phyloP scores from a whole-genome alignment of 2,797 vertebrate species.

The Benthosema pterotum region DNA sequence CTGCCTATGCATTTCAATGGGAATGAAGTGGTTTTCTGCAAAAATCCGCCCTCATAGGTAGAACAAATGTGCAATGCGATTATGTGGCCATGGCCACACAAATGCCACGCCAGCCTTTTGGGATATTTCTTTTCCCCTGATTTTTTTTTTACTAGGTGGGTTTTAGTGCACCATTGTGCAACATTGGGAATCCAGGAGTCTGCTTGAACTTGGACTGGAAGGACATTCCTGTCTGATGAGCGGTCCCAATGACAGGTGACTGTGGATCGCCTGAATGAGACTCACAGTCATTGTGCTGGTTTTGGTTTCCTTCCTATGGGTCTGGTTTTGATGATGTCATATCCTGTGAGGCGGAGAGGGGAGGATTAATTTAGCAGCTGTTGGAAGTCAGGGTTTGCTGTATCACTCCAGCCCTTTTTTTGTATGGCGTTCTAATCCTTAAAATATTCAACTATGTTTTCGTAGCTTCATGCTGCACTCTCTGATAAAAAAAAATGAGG shows the following conservation, averaged over 20 bases:
- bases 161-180: slow-evolving; percentile 8
- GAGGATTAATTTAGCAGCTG: slow-evolving; percentile 28
- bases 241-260: slow-evolving; percentile 37
- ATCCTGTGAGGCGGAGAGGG: slow-evolving; percentile 40
- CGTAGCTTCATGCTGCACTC: no score
- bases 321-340: slow-evolving; percentile 40
- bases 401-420: neutral
- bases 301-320: slow-evolving; percentile 7
- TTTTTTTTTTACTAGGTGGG: neutral
- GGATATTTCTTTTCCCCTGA: no score
- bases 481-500: slow-evolving; percentile 17
- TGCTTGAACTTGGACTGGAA: slow-evolving; percentile 4
- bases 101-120: no score
- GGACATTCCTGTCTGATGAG: slow-evolving; percentile 47
- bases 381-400: slow-evolving; percentile 21
- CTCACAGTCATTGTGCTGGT: slow-evolving; percentile 37
- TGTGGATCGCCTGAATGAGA: slow-evolving; percentile 55
- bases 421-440: neutral
- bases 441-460: slow-evolving; percentile 1
- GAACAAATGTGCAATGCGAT: no score
- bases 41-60: no score
- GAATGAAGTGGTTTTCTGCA: no score
- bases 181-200: neutral
- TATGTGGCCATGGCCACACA: no score
- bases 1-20: no score